A percentile compares a stretch with the other conserved stretches of the same genome.
phyloP scores from a whole-genome alignment of 1,140 invertebrate species.

The Monochamus saltuarius region DNA sequence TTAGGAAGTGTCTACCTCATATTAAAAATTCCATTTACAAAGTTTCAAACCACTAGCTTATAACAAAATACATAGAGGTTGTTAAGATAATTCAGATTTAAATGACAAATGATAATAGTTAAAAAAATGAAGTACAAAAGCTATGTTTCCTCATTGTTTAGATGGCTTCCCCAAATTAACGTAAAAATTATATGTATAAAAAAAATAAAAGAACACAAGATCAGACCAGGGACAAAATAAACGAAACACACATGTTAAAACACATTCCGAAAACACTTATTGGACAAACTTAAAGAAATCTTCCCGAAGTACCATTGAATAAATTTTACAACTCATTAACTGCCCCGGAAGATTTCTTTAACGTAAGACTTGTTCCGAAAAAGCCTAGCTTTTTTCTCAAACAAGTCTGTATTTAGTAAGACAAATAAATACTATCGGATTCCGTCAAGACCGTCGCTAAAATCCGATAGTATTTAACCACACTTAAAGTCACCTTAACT shows the following conservation, averaged over 20 bases:
- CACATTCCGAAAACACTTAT: slow-evolving; percentile 41
- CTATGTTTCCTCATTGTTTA: slow-evolving; percentile 10
- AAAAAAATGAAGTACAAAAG: background rate
- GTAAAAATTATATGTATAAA: slow-evolving; percentile 31
- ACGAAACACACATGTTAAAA: slow-evolving; percentile 44
- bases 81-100: background rate
- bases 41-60: slow-evolving; percentile 8
- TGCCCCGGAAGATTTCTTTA: too few relatives aligned
- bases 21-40: slow-evolving; percentile 9
- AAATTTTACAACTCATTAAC: too few relatives aligned
- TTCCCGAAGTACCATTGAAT: background rate
- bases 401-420: too few relatives aligned
- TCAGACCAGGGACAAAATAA: slow-evolving; percentile 43
- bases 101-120: background rate
- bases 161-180: slow-evolving; percentile 42
- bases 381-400: background rate
- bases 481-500: slow-evolving; percentile 19
- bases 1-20: background rate
- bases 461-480: background rate
- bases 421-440: too few relatives aligned
- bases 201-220: slow-evolving; percentile 40
- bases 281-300: slow-evolving; percentile 21
- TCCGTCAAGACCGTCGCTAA: background rate
- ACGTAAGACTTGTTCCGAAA: background rate
- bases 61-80: slow-evolving; percentile 3